Percentiles rank a stretch among this genome's conserved stretches.
Evolutionary conservation across 1,140 invertebrate species (phyloP).

Genomic region (Drosophila lowei): DNA sequence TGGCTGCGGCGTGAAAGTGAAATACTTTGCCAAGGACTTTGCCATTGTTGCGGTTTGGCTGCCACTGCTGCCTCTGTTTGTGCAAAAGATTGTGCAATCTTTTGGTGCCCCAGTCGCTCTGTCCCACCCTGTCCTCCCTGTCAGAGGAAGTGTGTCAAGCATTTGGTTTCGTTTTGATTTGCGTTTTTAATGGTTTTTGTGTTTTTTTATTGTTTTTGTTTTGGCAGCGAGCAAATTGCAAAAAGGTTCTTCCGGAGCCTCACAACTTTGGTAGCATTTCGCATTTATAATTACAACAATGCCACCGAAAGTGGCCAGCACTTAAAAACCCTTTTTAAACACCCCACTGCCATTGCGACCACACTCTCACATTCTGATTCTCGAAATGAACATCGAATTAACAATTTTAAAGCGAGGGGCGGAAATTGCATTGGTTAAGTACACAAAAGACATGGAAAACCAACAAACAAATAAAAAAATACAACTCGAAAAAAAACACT

Average conservation of each 20-base stretch:
- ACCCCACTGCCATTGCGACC: background rate
- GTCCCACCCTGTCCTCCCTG: background rate
- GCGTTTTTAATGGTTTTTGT: conserved; percentile 35
- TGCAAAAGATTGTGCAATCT: conserved; percentile 50
- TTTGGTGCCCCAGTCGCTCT: background rate
- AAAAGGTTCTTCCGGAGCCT: conserved; percentile 20
- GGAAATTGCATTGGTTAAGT: conserved; percentile 51
- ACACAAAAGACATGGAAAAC: conserved; percentile 12
- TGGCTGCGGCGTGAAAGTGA: conserved; percentile 74
- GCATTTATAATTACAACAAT: conserved; percentile 48
- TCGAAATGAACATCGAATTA: conserved; percentile 40
- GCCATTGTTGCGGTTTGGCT: conserved; percentile 71
- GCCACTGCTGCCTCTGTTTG: conserved; percentile 48
- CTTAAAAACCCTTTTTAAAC: conserved; percentile 29
- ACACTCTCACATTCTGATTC: background rate
- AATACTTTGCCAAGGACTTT: conserved; percentile 75
- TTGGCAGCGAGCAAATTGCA: conserved; percentile 19
- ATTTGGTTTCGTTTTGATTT: conserved; percentile 58
- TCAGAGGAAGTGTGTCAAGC: conserved; percentile 66
- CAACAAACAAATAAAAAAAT: conserved; percentile 4
- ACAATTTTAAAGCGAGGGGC: conserved; percentile 44
- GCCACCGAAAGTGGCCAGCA: conserved; percentile 31
- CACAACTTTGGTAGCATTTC: conserved; percentile 7
- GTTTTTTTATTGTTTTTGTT: conserved; percentile 8
- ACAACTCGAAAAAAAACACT: conserved; percentile 31